Evolutionary conservation across 2,888 invertebrate species (phyloP).

Genomic region (Eilema caniola): DNA sequence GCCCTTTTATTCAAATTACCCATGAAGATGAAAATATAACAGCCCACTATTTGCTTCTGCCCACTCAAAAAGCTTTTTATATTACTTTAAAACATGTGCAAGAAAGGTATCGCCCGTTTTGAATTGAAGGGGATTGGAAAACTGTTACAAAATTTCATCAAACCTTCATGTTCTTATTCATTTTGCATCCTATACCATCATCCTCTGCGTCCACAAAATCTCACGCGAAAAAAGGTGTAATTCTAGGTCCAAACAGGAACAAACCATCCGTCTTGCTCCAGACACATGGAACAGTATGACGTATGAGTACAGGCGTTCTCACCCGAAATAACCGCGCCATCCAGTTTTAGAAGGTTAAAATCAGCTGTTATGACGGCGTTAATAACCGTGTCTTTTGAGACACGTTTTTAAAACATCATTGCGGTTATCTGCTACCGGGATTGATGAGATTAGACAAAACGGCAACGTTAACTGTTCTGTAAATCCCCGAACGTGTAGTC

Average conservation of each 20-base stretch:
- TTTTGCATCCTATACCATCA: background rate
- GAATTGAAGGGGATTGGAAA: too few relatives aligned
- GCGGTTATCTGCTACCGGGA: background rate
- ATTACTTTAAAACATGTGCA: too few relatives aligned
- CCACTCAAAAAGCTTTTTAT: too few relatives aligned
- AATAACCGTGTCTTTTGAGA: slow-evolving; percentile 32
- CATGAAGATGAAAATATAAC: too few relatives aligned
- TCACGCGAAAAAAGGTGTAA: background rate
- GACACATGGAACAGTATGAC: slow-evolving; percentile 31
- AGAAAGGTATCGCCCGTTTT: too few relatives aligned
- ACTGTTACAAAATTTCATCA: too few relatives aligned
- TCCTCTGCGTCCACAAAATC: background rate
- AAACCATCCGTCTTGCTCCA: slow-evolving; percentile 19
- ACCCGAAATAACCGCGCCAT: slow-evolving; percentile 36
- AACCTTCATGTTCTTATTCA: background rate
- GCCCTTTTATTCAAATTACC: too few relatives aligned
- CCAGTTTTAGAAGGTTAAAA: slow-evolving; percentile 43
- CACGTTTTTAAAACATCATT: slow-evolving; percentile 12
- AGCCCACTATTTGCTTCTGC: too few relatives aligned
- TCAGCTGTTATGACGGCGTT: slow-evolving; percentile 42
- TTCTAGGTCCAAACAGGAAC: slow-evolving; percentile 19
- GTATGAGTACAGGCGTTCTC: slow-evolving; percentile 25
- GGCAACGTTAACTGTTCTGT: background rate
- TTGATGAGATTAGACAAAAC: background rate
- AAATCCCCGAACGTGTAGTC: too few relatives aligned